Conservation (phyloP, 2,888 invertebrate genomes). For the Incurvaria masculella region DNA sequence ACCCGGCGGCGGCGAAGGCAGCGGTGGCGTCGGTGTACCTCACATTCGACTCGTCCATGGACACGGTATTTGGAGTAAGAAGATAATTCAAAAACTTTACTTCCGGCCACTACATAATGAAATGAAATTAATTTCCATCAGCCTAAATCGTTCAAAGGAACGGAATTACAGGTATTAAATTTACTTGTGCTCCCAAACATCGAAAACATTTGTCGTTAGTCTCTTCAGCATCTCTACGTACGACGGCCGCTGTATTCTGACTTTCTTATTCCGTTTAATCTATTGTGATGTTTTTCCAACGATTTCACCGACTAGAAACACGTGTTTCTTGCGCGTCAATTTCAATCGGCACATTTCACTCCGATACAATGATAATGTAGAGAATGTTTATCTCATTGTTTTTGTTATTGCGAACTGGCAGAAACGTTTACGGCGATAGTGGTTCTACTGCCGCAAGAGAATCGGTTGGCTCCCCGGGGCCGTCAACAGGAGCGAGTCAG, state of each 20-base stretch:
- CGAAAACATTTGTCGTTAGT: neutral
- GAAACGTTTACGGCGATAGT: too few relatives aligned
- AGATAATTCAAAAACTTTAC: too few relatives aligned
- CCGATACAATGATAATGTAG: neutral
- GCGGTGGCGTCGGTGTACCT: neutral
- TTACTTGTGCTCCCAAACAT: too few relatives aligned
- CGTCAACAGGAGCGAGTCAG: neutral
- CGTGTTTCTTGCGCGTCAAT: neutral
- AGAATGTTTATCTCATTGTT: neutral
- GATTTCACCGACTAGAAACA: neutral
- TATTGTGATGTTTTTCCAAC: neutral
- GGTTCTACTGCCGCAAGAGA: too few relatives aligned
- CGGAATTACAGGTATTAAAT: too few relatives aligned
- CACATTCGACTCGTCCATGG: neutral
- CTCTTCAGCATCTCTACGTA: too few relatives aligned
- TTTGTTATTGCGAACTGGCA: neutral
- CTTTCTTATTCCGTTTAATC: neutral
- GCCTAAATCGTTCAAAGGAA: too few relatives aligned
- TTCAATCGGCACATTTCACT: neutral
- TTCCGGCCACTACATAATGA: too few relatives aligned
- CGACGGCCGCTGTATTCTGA: neutral
- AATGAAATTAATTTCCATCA: too few relatives aligned
- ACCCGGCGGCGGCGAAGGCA: constrained; percentile 23
- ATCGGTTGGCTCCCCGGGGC: too few relatives aligned
- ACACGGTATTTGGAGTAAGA: too few relatives aligned